Evolutionary conservation across 2,113 vertebrate genomes (phyloP).

Genomic region (Turnix velox): DNA sequence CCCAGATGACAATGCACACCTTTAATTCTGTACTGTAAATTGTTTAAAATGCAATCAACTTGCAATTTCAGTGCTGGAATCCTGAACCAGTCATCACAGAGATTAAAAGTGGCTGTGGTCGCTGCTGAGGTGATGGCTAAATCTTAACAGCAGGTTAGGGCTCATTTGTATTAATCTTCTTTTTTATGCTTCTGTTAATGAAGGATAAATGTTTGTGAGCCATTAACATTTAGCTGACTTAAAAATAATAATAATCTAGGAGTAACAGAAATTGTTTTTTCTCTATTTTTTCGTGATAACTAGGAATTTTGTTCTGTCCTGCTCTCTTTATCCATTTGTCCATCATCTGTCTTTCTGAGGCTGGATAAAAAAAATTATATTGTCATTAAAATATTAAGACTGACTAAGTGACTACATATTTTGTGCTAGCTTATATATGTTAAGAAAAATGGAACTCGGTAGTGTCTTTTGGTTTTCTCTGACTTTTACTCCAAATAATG

Average conservation of each 20-base stretch:
- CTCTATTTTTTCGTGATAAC: background rate
- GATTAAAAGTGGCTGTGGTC: background rate
- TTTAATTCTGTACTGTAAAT: background rate
- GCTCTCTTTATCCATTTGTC: background rate
- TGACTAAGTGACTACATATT: background rate
- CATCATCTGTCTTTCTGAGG: background rate
- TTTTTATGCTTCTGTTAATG: conserved; percentile 52
- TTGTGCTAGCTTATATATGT: background rate
- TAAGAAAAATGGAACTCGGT: background rate
- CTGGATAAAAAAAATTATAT: background rate
- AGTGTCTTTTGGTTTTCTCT: background rate
- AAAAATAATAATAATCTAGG: background rate
- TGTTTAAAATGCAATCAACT: background rate
- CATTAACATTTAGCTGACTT: background rate
- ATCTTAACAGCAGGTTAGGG: conserved; percentile 7
- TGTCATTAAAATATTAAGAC: background rate
- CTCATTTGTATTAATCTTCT: conserved; percentile 43
- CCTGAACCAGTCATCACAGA: background rate
- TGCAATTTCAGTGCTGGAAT: background rate
- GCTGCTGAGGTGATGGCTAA: background rate
- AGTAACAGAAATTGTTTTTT: background rate
- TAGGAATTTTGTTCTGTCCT: background rate
- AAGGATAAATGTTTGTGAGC: conserved; percentile 30
- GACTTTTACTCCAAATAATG: background rate
- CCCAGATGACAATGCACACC: background rate